phyloP scores from a whole-genome alignment of 2,888 invertebrate genomes.

The Cosmia pyralina region DNA sequence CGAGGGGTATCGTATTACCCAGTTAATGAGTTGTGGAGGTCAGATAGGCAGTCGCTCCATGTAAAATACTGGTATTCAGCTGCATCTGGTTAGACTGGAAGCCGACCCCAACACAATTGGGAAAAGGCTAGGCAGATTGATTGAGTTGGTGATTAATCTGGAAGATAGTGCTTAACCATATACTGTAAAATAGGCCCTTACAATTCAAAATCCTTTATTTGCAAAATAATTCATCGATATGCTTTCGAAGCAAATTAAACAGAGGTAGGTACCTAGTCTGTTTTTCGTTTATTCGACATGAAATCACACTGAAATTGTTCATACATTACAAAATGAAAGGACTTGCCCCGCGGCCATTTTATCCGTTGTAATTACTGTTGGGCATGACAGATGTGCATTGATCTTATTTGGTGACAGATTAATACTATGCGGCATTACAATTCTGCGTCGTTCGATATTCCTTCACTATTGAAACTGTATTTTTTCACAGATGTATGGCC shows the following conservation, averaged over 20 bases:
- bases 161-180: background rate
- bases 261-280: background rate
- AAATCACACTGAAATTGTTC: background rate
- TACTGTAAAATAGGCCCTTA: background rate
- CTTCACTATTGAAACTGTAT: background rate
- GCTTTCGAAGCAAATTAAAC: background rate
- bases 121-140: too few relatives aligned
- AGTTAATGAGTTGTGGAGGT: too few relatives aligned
- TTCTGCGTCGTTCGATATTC: background rate
- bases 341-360: constrained; percentile 1
- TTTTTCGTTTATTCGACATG: background rate
- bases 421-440: constrained; percentile 7
- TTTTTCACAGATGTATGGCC: background rate
- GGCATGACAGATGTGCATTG: background rate
- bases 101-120: too few relatives aligned
- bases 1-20: too few relatives aligned
- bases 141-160: too few relatives aligned
- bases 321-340: background rate
- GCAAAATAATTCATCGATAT: background rate
- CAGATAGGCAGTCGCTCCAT: too few relatives aligned
- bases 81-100: too few relatives aligned
- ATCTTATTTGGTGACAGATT: constrained; percentile 17
- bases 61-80: too few relatives aligned
- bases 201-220: background rate
- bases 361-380: constrained; percentile 15